A percentile compares a stretch with the other conserved stretches of the same genome.
Evolutionary conservation across 2,888 invertebrate species (phyloP).

Genomic region (Hypomecis atomaria): DNA sequence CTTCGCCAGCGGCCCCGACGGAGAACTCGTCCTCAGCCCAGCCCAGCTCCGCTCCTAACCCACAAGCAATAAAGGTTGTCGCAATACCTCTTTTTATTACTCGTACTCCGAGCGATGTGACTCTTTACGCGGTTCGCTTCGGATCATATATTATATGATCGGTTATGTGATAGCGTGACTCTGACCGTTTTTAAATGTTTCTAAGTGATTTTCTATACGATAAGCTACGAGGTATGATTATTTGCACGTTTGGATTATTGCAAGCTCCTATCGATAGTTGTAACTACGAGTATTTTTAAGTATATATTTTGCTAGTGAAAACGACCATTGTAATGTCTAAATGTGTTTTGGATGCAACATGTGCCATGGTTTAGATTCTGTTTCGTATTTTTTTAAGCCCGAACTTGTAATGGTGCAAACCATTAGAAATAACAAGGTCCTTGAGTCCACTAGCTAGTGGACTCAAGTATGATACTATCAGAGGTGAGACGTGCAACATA

Average conservation of each 20-base stretch:
- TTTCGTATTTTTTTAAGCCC: too few relatives aligned
- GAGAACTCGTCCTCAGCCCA: conserved; percentile 87
- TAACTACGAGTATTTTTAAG: conserved; percentile 54
- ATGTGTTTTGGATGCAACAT: conserved; percentile 38
- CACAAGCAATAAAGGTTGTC: conserved; percentile 70
- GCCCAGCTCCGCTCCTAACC: conserved; percentile 85
- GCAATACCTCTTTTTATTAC: conserved; percentile 55
- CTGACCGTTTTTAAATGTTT: conserved; percentile 55
- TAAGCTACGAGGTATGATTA: conserved; percentile 66
- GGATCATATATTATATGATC: conserved; percentile 41
- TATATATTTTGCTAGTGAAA: conserved; percentile 63
- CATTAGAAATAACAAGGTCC: too few relatives aligned
- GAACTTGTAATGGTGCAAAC: too few relatives aligned
- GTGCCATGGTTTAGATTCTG: conserved; percentile 23
- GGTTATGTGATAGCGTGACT: conserved; percentile 63
- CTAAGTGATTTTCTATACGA: conserved; percentile 65
- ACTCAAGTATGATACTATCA: too few relatives aligned
- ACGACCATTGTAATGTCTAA: conserved; percentile 49
- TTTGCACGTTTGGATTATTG: conserved; percentile 79
- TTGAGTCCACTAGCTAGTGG: too few relatives aligned
- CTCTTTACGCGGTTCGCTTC: conserved; percentile 52
- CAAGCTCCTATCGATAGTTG: conserved; percentile 65
- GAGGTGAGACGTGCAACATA: too few relatives aligned
- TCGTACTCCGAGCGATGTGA: conserved; percentile 58
- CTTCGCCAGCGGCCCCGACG: conserved; percentile 79